Evolutionary conservation across 2,888 invertebrate species (phyloP), one percentile per base, ranked within the genome.

Genomic region (Gryllus longicercus): DNA sequence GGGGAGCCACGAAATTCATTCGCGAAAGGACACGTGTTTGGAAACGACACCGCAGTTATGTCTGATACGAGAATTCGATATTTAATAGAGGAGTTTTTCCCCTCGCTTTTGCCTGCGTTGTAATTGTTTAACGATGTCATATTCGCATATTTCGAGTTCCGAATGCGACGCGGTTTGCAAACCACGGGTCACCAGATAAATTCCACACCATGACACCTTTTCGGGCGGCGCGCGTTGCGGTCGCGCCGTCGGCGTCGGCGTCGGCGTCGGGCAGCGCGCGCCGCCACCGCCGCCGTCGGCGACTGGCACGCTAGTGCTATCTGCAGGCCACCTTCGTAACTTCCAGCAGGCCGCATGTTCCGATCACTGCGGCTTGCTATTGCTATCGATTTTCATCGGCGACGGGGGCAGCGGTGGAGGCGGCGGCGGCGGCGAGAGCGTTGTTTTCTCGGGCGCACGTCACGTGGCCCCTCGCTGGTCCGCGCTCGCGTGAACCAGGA

Each of bases 1-100:
- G 38, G 38, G 38, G 38, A 38, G 38, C 38, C 38, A 8, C 38
- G 38, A 38, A 38, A 8, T 38, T 38, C 38, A 38, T 38, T 38
- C 38, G 38, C 38, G 38, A 38, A 38, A 38, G 8, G 38, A 38
- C 38, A 38, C 38, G 38, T 18, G 63, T n/a, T 63, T 14, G 16
- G 63, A 63, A 63, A 18, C 38, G 38, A 5, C 63, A 63, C 63
- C 63, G 63, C 63, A 63, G n/a, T 63, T 63, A 63, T 63, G 63
- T 63, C 63, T 63, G 63, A 63, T 63, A 63, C 63, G 63, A 63
- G 63, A 63, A 63, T 63, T n/a, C 63, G 63, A 63, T 63, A 63
- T 63, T 63, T 63, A 63, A 63, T 63, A 63, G 11, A 63, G 63
- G 63, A 63, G n/a, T 63, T 63, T 16, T 63, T 63, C n/a, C 16